Evolutionary conservation across 2,797 vertebrate species (phyloP), one percentile per base, ranked within the genome.

Genomic region (Ispidina lecontei): DNA sequence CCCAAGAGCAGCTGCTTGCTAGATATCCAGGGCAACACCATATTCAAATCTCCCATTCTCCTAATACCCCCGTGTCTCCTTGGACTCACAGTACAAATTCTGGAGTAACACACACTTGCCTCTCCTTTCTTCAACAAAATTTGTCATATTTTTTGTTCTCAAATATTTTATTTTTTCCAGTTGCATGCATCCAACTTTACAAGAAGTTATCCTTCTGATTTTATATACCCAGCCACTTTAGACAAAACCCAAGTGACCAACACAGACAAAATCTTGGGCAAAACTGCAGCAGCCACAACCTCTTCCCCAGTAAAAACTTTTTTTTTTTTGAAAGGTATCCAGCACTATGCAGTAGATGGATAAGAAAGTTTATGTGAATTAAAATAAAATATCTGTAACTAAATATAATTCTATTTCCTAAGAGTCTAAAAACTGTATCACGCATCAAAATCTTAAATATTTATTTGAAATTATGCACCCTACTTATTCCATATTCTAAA

Each of bases 401-500:
- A 94, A 93, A 93, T 89, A 83, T 49, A 94, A 89, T 91, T 88
- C 75, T 77, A 43, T 79, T 67, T 94, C 70, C 51, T 85, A 80
- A 92, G 95, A 97, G 92, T 95, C 96, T 95, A 93, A 96, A 96
- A 95, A 94, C 85, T 4, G 47, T 93, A 97, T 96, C 95, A 90
- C 3, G 55, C 94, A 96, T 94, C 87, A 90, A 97, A 97, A 95
- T 92, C 97, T 97, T 97, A 98, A 98, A 98, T 98, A 98, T 98
- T 98, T 97, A 97, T 97, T 97, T 96, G 94, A 94, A 97, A 97
- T 94, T 97, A 98, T 96, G 95, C 96, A 96, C 96, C 97, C 97
- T 97, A 97, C 89, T 97, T 97, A 97, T 98, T 98, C 95, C 96
- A 96, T 97, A 97, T 96, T 96, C 95, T 93, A 96, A 96, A 95